These are phyloP conservation scores for Lophochroa leadbeateri DNA, from an alignment of 2,113 vertebrate species.

Conservation along the genomic window DNA sequence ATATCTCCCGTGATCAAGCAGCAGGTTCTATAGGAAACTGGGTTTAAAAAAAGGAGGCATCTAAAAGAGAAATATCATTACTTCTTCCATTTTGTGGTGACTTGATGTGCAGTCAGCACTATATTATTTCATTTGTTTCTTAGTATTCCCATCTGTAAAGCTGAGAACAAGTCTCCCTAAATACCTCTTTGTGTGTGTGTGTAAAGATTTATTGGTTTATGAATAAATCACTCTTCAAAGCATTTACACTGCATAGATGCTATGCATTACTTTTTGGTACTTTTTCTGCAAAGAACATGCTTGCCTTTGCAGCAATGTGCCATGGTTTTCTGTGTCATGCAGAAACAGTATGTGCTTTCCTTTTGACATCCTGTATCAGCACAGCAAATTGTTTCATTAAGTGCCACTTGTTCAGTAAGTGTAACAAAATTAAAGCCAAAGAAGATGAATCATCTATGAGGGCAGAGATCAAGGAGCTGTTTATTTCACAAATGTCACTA, in stretches of 20 bases:
- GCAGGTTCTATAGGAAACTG: background rate
- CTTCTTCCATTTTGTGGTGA: background rate
- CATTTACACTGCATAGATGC: background rate
- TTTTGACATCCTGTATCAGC: background rate
- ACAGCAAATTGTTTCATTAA: slow-evolving; percentile 34
- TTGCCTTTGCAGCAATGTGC: background rate
- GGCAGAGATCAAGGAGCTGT: slow-evolving; percentile 42
- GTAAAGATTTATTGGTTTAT: background rate
- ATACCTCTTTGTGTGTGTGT: background rate
- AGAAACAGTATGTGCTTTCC: background rate
- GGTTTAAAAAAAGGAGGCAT: background rate
- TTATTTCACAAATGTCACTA: slow-evolving; percentile 53
- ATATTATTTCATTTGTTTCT: background rate
- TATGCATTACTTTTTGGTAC: background rate
- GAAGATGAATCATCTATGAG: slow-evolving; percentile 37
- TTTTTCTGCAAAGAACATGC: background rate
- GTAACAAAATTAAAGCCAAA: slow-evolving; percentile 22
- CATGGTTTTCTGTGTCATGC: background rate
- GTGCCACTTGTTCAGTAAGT: slow-evolving; percentile 35
- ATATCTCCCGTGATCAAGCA: background rate
- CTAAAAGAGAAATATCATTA: background rate
- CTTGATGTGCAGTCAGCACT: background rate
- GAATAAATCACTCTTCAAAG: background rate
- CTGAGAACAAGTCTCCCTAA: background rate
- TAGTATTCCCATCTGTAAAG: background rate